These are phyloP conservation scores for Macroteleia sp. DNA, from an alignment of 2,888 invertebrate genomes.

Conservation along the genomic window DNA sequence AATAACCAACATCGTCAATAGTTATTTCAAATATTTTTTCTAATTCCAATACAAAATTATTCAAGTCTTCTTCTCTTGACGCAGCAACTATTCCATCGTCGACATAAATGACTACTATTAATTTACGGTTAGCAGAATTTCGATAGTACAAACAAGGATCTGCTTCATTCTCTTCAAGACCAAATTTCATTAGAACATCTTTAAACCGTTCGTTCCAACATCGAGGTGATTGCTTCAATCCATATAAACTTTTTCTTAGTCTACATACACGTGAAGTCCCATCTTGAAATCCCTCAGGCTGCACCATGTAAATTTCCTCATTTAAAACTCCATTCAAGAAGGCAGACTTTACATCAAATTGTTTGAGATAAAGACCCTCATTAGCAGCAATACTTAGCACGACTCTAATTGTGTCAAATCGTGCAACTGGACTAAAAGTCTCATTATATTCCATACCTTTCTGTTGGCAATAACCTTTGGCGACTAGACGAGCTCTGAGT, in stretches of 20 bases:
- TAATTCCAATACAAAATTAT: slow-evolving; percentile 28
- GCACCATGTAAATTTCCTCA: slow-evolving; percentile 37
- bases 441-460: slow-evolving; percentile 41
- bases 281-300: slow-evolving; percentile 26
- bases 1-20: slow-evolving; percentile 17
- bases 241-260: slow-evolving; percentile 29
- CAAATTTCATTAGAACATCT: slow-evolving; percentile 10
- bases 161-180: slow-evolving; percentile 15
- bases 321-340: slow-evolving; percentile 21
- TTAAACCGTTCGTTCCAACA: slow-evolving; percentile 38
- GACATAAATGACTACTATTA: slow-evolving; percentile 40
- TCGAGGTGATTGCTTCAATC: slow-evolving; percentile 36
- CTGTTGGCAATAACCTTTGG: slow-evolving; percentile 20
- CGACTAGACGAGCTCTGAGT: slow-evolving; percentile 37
- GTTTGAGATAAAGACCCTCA: too few species aligned
- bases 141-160: slow-evolving; percentile 16
- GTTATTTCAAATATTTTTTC: slow-evolving; percentile 51
- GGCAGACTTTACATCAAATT: too few species aligned
- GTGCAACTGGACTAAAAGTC: slow-evolving; percentile 42
- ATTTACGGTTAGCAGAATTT: too few species aligned
- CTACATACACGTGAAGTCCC: slow-evolving; percentile 21
- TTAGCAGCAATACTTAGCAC: too few species aligned
- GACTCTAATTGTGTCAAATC: neutral
- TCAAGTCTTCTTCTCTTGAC: slow-evolving; percentile 11
- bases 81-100: slow-evolving; percentile 57